These are phyloP conservation scores for Aradophagus sp. DNA, from an alignment of 1,140 invertebrate species.

Conservation along the genomic window DNA sequence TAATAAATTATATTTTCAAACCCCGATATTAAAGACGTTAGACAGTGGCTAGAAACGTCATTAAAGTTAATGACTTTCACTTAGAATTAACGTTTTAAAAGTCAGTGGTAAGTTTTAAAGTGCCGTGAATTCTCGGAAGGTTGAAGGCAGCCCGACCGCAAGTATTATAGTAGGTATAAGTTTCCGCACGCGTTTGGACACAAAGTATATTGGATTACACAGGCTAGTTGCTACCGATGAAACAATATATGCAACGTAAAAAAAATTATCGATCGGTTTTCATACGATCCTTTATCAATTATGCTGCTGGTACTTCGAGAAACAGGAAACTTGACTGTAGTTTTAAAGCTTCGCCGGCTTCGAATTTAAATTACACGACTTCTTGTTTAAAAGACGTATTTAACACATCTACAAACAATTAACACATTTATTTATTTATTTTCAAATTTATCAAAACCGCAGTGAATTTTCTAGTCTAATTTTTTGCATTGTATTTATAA, in stretches of 20 bases:
- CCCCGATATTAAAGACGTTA: no score
- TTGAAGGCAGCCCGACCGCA: conserved; percentile 26
- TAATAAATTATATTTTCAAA: no score
- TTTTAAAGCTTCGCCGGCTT: conserved; percentile 27
- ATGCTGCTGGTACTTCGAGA: conserved; percentile 8
- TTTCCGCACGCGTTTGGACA: conserved; percentile 42
- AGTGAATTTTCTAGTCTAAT: no score
- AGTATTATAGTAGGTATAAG: conserved; percentile 43
- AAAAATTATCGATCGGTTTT: conserved; percentile 38
- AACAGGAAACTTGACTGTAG: conserved; percentile 29
- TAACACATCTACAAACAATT: no score
- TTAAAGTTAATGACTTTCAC: conserved; percentile 7
- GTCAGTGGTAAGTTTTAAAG: conserved; percentile 25
- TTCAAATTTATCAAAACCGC: no score
- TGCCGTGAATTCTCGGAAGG: conserved; percentile 32
- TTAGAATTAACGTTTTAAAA: conserved; percentile 12
- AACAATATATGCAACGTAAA: conserved; percentile 44
- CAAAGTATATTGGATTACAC: conserved; percentile 48
- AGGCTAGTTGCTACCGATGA: conserved; percentile 35
- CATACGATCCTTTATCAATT: conserved; percentile 34
- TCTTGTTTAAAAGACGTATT: not conserved
- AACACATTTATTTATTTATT: no score
- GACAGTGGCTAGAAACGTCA: not conserved
- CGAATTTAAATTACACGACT: conserved; percentile 1
- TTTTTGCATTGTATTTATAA: no score